Base-by-base conservation (phyloP, 2,888 invertebrate species). In the Drosophila subquinaria region DNA sequence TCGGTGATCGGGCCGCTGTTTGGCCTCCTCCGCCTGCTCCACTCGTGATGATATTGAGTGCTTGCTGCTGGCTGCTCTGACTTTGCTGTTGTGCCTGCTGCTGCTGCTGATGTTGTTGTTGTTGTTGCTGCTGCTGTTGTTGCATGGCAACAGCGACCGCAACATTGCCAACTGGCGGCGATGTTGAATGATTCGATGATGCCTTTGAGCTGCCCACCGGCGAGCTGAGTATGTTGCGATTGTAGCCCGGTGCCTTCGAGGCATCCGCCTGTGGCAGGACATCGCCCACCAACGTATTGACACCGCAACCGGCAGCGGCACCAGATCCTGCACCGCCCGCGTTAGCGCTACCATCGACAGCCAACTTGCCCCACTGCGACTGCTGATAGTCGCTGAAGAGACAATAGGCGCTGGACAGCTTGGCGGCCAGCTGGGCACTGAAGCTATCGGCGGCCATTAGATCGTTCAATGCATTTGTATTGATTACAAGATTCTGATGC, bases 241-340 rank as follows among this genome's bases (percentile, higher is more conserved):
- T 92, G 92, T 98, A 98, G 0, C 98, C 98, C 0, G 98, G 98
- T 68, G 98, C 98, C 93, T 98, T 98, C 50, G 97, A 95, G 4
- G 96, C 96, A 93, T 98, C 97, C 72, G 96, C 97, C 94, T 96
- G 93, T 38, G 93, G 93, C 51, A 92, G 69, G 17, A 92, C 88
- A 75, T 94, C 92, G 56, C 84, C 89, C 1, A 87, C 91, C 51
- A 90, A 57, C 1, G 78, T 38, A 57, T 60, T 69, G 1, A 78
- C 55, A 2, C 82, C 87, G 33, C 70, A 53, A 23, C 76, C 66
- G 6, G 45, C 93, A 13, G 47, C 53, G 9, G 47, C 52, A 6
- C 73, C 63, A 15, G 69, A 93, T 5, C 69, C 69, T 1, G 55
- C 23, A 63, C 67, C 64, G 13, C 75, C 63, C 11, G 65, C 93